These are phyloP conservation scores for Ridgeia piscesae DNA, from an alignment of 1,140 invertebrate genomes.

Conservation along the genomic window DNA sequence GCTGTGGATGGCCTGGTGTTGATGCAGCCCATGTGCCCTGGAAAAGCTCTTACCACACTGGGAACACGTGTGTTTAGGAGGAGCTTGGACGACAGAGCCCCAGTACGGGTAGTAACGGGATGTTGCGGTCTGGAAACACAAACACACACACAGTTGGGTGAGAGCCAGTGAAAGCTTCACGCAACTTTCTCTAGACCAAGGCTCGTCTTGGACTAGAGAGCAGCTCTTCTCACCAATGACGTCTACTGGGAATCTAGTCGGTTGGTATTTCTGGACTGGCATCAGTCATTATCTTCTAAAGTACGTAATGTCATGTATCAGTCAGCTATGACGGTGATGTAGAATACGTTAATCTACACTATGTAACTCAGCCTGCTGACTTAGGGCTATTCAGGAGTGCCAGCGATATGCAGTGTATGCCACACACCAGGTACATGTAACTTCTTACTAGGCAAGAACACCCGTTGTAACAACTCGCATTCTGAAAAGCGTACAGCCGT, in stretches of 20 bases:
- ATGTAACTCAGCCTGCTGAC: neutral
- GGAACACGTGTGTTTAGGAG: neutral
- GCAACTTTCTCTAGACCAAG: neutral
- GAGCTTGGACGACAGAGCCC: neutral
- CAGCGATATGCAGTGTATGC: neutral
- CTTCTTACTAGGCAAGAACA: neutral
- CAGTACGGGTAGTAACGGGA: neutral
- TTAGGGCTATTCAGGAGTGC: neutral
- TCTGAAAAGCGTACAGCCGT: neutral
- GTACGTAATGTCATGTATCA: neutral
- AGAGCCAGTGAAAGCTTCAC: neutral
- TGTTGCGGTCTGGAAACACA: neutral
- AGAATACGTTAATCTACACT: neutral
- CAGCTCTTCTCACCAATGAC: neutral
- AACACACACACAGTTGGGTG: neutral
- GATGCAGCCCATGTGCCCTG: constrained; percentile 47
- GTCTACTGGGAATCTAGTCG: neutral
- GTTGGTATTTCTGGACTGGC: neutral
- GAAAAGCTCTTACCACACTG: constrained; percentile 4
- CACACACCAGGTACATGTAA: neutral
- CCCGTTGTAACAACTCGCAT: neutral
- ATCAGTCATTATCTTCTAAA: neutral
- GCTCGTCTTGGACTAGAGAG: neutral
- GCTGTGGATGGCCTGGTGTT: neutral
- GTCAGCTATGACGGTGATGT: neutral